Percentiles rank a stretch among this genome's conserved stretches.
These are phyloP conservation scores for Allophyes oxyacanthae DNA, from an alignment of 2,888 invertebrate genomes.

Conservation along the genomic window DNA sequence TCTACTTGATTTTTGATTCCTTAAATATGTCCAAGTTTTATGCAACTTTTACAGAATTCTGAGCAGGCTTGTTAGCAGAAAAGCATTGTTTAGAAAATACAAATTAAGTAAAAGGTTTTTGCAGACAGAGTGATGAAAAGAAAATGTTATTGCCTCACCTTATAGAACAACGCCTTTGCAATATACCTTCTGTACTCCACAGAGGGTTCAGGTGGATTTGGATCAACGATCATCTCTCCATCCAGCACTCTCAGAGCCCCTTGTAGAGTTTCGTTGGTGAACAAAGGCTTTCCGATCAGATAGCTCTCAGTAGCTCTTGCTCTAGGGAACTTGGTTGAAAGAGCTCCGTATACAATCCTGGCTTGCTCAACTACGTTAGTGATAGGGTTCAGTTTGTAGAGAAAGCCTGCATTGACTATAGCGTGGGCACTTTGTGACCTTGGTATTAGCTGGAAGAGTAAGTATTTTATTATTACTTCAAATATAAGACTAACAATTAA, in stretches of 20 bases:
- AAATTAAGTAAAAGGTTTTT: no score
- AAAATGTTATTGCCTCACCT: slow-evolving; percentile 74
- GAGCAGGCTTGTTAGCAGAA: no score
- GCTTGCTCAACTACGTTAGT: slow-evolving; percentile 68
- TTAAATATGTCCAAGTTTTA: no score
- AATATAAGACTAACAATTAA: no score
- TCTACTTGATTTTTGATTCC: no score
- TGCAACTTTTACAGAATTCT: no score
- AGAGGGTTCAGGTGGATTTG: slow-evolving; percentile 85
- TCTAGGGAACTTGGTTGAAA: slow-evolving; percentile 78
- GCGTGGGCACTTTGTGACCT: slow-evolving; percentile 93
- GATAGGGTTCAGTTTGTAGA: slow-evolving; percentile 74
- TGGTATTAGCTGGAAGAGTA: slow-evolving; percentile 90
- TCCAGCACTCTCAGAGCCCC: slow-evolving; percentile 65
- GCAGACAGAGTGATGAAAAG: no score
- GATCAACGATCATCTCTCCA: slow-evolving; percentile 66
- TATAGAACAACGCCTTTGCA: slow-evolving; percentile 90
- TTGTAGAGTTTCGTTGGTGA: slow-evolving; percentile 78
- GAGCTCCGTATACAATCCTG: slow-evolving; percentile 89
- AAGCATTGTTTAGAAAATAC: no score
- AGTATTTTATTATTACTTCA: no score
- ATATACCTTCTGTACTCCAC: slow-evolving; percentile 88
- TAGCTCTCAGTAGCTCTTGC: slow-evolving; percentile 87
- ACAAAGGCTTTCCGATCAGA: slow-evolving; percentile 76
- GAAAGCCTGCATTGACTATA: slow-evolving; percentile 92